A percentile compares a stretch with the other conserved stretches of the same genome.
These are phyloP conservation scores for Platichthys flesus DNA, from an alignment of 2,113 vertebrate species.

Conservation along the genomic window DNA sequence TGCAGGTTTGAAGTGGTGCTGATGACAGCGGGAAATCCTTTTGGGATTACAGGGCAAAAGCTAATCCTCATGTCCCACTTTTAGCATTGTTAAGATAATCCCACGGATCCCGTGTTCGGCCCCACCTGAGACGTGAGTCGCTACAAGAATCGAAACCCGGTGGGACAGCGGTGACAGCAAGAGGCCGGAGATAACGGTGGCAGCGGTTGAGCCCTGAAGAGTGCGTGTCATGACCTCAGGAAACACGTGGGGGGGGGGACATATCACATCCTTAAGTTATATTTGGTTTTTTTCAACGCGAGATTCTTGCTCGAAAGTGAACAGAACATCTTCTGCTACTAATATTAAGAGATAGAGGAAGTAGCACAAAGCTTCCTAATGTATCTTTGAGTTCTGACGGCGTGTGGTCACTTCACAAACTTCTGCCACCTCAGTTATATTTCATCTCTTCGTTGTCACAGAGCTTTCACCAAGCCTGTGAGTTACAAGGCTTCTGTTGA, in stretches of 20 bases:
- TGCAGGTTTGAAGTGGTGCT: neutral
- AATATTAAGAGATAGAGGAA: neutral
- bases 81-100: conserved; percentile 68
- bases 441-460: neutral
- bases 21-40: conserved; percentile 13
- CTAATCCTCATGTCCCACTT: conserved; percentile 67
- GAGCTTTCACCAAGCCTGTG: neutral
- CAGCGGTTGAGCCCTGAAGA: neutral
- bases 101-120: conserved; percentile 45
- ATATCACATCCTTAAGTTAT: conserved; percentile 1
- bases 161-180: conserved; percentile 13
- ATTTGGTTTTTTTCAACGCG: neutral
- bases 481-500: neutral
- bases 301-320: neutral
- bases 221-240: conserved; percentile 2
- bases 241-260: neutral
- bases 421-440: too few species aligned
- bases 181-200: conserved; percentile 12
- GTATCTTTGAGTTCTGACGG: too few species aligned
- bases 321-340: too few species aligned
- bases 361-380: neutral
- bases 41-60: conserved; percentile 54
- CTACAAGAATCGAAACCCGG: conserved; percentile 32
- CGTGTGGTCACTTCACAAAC: neutral
- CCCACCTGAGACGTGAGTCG: conserved; percentile 45